phyloP scores from a whole-genome alignment of 2,113 vertebrate genomes.

The Poecile atricapillus region DNA sequence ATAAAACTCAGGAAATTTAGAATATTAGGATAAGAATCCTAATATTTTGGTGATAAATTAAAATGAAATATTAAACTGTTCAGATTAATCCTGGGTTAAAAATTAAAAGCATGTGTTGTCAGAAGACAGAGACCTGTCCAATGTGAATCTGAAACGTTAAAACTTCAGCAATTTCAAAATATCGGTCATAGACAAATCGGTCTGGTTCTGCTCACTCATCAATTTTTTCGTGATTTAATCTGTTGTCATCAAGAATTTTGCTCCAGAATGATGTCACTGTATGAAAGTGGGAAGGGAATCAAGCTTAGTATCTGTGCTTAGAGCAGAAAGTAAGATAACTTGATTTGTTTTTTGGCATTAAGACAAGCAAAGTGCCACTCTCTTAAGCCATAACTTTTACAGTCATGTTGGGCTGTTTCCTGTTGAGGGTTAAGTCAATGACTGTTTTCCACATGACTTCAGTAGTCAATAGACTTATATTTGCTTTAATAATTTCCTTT shows the following conservation, averaged over 20 bases:
- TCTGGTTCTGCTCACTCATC: neutral
- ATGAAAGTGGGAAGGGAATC: neutral
- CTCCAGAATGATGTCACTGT: neutral
- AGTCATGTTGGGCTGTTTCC: neutral
- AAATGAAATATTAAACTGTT: neutral
- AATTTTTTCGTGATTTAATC: neutral
- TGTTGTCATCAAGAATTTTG: neutral
- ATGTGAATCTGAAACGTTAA: neutral
- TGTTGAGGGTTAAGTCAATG: neutral
- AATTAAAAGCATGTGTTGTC: neutral
- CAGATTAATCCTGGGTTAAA: neutral
- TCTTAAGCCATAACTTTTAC: neutral
- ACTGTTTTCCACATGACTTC: constrained; percentile 14
- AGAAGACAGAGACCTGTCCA: neutral
- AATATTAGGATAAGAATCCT: neutral
- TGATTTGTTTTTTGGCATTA: neutral
- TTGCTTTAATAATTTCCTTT: constrained; percentile 7
- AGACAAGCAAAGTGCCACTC: neutral
- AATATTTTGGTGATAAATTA: neutral
- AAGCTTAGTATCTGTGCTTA: neutral
- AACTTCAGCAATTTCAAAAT: neutral
- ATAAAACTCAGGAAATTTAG: neutral
- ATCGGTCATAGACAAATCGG: neutral
- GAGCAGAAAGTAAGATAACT: neutral
- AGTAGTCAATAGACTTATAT: neutral